These are phyloP conservation scores for Camptogramma bilineatum DNA, from an alignment of 2,888 invertebrate genomes.

Conservation along the genomic window DNA sequence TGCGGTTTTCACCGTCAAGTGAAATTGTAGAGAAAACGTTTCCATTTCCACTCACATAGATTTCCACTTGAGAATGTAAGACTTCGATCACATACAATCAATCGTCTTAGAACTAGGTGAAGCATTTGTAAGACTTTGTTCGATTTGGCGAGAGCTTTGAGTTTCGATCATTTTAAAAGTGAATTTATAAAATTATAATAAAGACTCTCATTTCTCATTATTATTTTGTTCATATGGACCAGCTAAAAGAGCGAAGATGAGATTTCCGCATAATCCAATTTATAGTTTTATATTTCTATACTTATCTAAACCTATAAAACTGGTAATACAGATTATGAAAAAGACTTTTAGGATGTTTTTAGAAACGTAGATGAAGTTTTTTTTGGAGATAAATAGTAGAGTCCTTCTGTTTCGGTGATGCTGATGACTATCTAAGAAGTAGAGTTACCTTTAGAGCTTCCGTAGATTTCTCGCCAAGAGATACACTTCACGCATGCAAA, in stretches of 20 bases:
- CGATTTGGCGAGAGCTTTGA: neutral
- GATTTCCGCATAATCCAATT: no score
- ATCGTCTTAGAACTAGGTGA: neutral
- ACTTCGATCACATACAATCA: slow-evolving; percentile 12
- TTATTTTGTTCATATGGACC: no score
- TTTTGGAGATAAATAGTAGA: no score
- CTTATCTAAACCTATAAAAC: no score
- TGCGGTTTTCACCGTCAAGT: slow-evolving; percentile 37
- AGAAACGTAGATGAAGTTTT: no score
- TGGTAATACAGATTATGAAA: no score
- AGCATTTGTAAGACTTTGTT: neutral
- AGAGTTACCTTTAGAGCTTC: slow-evolving; percentile 13
- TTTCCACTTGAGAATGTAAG: slow-evolving; percentile 18
- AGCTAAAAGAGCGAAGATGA: no score
- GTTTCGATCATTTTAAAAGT: no score
- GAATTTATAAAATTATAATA: no score
- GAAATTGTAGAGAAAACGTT: slow-evolving; percentile 42
- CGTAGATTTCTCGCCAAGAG: slow-evolving; percentile 25
- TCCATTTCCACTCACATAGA: slow-evolving; percentile 33
- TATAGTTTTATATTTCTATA: no score
- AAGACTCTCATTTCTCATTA: no score
- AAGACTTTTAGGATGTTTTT: no score
- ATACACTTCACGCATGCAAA: slow-evolving; percentile 33
- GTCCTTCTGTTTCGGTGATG: neutral
- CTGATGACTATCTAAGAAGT: neutral